Evolutionary conservation across 2,113 vertebrate species (phyloP).

Genomic region (Damaliscus lunatus): DNA sequence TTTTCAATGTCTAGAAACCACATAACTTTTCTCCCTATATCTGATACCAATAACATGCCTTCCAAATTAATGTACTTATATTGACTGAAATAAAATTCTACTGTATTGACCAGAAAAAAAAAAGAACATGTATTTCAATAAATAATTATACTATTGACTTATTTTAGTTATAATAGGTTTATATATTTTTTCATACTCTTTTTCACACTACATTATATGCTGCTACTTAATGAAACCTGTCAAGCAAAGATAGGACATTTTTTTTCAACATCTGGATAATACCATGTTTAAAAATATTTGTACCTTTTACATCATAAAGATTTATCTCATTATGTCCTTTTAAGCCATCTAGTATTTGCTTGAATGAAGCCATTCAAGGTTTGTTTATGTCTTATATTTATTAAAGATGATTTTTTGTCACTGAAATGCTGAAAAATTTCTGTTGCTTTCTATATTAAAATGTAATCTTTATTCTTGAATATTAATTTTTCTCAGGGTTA

Average conservation of each 20-base stretch:
- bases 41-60: neutral
- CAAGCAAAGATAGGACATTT: neutral
- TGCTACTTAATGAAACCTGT: neutral
- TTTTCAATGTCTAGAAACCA: neutral
- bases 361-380: neutral
- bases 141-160: neutral
- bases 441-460: neutral
- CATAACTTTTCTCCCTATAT: neutral
- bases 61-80: neutral
- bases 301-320: neutral
- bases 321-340: neutral
- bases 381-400: neutral
- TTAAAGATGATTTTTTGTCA: neutral
- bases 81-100: conserved; percentile 9
- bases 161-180: neutral
- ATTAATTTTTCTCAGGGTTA: neutral
- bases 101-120: neutral
- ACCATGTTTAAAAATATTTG: neutral
- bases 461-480: neutral
- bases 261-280: neutral
- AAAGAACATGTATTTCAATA: neutral
- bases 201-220: neutral
- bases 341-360: neutral
- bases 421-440: neutral
- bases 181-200: neutral